These are phyloP conservation scores for Meloidogyne floridensis DNA, from an alignment of 1,140 invertebrate species.

Conservation along the genomic window DNA sequence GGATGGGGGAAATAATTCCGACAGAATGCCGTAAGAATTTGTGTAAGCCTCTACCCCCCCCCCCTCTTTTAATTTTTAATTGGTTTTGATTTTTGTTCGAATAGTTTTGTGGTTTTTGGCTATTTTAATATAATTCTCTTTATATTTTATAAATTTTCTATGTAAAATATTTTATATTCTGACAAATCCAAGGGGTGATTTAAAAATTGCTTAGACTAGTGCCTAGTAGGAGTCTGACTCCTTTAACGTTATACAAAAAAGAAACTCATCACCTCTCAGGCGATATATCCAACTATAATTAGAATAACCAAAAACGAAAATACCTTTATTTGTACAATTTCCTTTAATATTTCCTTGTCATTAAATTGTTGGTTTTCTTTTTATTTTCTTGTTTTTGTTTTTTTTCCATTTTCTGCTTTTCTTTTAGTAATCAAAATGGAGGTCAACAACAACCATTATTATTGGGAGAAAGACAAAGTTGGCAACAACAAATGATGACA, in stretches of 20 bases:
- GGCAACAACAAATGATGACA: conserved; percentile 26
- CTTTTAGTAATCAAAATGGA: conserved; percentile 18
- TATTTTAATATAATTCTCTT: not conserved
- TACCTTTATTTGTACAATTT: too few species aligned
- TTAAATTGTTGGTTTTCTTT: not conserved
- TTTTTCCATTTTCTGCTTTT: conserved; percentile 10
- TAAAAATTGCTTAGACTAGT: too few species aligned
- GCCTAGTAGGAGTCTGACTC: too few species aligned
- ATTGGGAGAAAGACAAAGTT: conserved; percentile 10
- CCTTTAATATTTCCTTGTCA: not conserved
- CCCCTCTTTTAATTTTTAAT: too few species aligned
- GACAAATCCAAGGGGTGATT: too few species aligned
- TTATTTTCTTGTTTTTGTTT: not conserved
- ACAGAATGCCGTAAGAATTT: not conserved
- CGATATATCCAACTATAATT: too few species aligned
- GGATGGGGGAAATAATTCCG: not conserved
- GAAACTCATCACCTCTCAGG: too few species aligned
- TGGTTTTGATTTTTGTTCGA: not conserved
- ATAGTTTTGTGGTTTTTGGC: not conserved
- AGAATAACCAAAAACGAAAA: too few species aligned
- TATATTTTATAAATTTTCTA: too few species aligned
- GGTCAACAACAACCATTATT: conserved; percentile 5
- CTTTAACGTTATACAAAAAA: too few species aligned
- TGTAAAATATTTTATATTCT: too few species aligned
- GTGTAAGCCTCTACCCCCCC: too few species aligned